phyloP scores from a whole-genome alignment of 2,888 invertebrate species.

The Amphipoea lucens region DNA sequence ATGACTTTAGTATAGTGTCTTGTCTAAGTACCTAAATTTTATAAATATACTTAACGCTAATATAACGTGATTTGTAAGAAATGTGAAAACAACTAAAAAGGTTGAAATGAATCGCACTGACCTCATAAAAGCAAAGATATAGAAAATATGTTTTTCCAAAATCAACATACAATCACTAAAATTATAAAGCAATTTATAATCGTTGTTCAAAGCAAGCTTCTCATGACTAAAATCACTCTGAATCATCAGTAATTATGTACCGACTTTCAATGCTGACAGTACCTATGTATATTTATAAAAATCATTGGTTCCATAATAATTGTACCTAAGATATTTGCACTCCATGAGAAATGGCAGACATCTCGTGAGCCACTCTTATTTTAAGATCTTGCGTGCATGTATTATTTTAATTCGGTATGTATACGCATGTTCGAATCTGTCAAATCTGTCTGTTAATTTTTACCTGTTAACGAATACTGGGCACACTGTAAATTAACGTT shows the following conservation, averaged over 20 bases:
- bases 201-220: background rate
- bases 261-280: background rate
- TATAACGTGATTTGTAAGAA: background rate
- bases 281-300: no score
- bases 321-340: no score
- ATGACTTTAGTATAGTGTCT: conserved; percentile 29
- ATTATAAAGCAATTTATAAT: background rate
- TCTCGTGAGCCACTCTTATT: no score
- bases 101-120: conserved; percentile 10
- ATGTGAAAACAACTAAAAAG: background rate
- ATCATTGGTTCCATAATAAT: no score
- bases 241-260: background rate
- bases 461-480: background rate
- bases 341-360: no score
- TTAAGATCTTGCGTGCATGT: no score
- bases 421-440: no score
- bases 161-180: background rate
- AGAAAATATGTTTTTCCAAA: background rate
- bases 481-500: background rate
- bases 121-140: background rate
- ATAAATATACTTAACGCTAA: background rate
- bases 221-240: background rate
- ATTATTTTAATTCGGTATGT: no score
- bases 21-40: background rate
- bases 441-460: no score